A percentile compares a stretch with the other conserved stretches of the same genome.
Conservation (phyloP, 2,888 invertebrate genomes). For the Melanotus villosus region DNA sequence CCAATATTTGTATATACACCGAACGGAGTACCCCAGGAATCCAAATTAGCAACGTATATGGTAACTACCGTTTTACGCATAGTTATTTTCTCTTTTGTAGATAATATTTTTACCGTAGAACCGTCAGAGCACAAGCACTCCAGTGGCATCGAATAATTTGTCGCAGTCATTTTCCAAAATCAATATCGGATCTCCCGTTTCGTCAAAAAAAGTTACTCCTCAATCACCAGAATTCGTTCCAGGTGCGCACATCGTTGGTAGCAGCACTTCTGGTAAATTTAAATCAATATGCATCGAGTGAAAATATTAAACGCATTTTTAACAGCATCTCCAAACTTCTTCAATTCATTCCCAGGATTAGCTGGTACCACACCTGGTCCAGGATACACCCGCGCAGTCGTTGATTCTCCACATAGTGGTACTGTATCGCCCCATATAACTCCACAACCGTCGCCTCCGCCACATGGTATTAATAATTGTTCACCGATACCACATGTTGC, state of each 20-base stretch:
- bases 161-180: constrained; percentile 62
- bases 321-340: constrained; percentile 65
- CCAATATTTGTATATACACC: constrained; percentile 80
- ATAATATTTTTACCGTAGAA: constrained; percentile 53
- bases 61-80: constrained; percentile 68
- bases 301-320: neutral
- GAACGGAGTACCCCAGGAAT: constrained; percentile 86
- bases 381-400: constrained; percentile 53
- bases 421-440: constrained; percentile 68
- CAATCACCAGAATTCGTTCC: constrained; percentile 73
- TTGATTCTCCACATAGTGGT: constrained; percentile 64
- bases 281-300: too few relatives aligned
- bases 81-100: neutral
- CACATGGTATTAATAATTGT: constrained; percentile 62
- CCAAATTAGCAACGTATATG: constrained; percentile 89
- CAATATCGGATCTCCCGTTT: constrained; percentile 60
- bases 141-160: constrained; percentile 58
- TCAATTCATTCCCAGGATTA: constrained; percentile 63
- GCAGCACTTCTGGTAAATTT: constrained; percentile 54
- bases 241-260: constrained; percentile 58
- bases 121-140: constrained; percentile 60
- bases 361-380: constrained; percentile 57
- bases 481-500: constrained; percentile 65
- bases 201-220: constrained; percentile 69
- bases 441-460: constrained; percentile 69